Evolutionary conservation across 2,888 invertebrate genomes (phyloP), one percentile per base, ranked within the genome.

Genomic region (Andrena minutula): DNA sequence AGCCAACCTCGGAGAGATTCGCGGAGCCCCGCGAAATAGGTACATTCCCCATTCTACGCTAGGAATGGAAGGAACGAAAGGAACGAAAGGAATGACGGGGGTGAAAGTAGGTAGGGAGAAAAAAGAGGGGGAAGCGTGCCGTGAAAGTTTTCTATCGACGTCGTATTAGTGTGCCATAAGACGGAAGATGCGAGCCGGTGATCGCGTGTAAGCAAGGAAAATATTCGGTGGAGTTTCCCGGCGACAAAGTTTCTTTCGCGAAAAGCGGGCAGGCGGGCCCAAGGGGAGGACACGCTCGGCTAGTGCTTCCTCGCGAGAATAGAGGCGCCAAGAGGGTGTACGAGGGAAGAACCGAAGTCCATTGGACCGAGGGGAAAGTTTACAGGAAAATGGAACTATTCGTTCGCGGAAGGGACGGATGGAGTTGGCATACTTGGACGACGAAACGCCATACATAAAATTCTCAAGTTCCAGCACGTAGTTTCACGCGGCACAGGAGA

Each of bases 371-470:
- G 75, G 84, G 70, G 82, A 85, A 90, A 90, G 88, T 91, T 90
- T 87, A 84, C 85, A 74, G 75, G 82, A 86, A 89, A 89, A 89
- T 86, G 89, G 85, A 89, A 92, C 90, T 89, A 90, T 92, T 83
- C 91, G 91, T 88, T 89, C 86, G 82, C 82, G 77, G 80, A 76
- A 72, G 78, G 68, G 75, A 77, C 64, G 71, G 77, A 85, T 75
- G 68, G 85, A 88, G 86, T 86, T 84, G 88, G 86, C 87, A 87
- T 89, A 89, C 88, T 90, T 89, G 78, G 88, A 86, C 87, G 84
- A 76, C 85, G 83, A 88, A 88, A 90, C 88, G 87, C 85, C 90
- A 91, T 92, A 90, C 91, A 91, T 91, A 90, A 92, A 91, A 91
- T 92, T 87, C 88, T 84, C 28, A 84, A 91, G 89, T 90, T 91